Evolutionary conservation across 2,797 vertebrate genomes (phyloP).

Genomic region (Sebastes steindachneri): DNA sequence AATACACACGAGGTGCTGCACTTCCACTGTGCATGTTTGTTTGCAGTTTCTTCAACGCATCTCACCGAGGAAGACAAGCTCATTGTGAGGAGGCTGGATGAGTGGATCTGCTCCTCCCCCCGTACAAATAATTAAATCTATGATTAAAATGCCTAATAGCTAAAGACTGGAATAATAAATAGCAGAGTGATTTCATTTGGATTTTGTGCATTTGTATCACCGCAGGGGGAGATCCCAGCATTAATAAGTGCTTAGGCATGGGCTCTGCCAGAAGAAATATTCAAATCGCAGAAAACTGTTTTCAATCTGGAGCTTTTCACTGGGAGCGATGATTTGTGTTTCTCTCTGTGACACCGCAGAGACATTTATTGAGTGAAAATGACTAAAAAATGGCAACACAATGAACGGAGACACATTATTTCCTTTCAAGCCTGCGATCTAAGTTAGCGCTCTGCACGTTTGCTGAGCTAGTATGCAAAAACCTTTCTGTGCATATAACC

Average conservation of each 20-base stretch:
- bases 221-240: constrained; percentile 32
- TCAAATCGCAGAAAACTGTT: constrained; percentile 30
- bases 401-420: constrained; percentile 8
- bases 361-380: constrained; percentile 5
- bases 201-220: constrained; percentile 47
- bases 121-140: constrained; percentile 55
- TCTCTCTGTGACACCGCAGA: constrained; percentile 31
- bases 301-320: constrained; percentile 44
- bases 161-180: constrained; percentile 58
- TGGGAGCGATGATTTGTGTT: constrained; percentile 14
- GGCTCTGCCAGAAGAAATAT: constrained; percentile 16
- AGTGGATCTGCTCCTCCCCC: constrained; percentile 1
- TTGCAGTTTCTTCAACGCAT: not conserved
- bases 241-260: constrained; percentile 38
- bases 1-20: not conserved
- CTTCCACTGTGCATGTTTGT: not conserved
- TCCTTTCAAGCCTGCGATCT: constrained; percentile 10
- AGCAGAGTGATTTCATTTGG: constrained; percentile 55
- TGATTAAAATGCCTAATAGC: constrained; percentile 63
- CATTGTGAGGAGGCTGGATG: constrained; percentile 5
- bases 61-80: not conserved
- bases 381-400: constrained; percentile 2
- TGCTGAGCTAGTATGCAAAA: constrained; percentile 19
- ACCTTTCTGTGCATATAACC: constrained; percentile 14
- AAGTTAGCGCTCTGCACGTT: not conserved